phyloP scores from a whole-genome alignment of 2,113 vertebrate genomes.

The Polypterus bichir region DNA sequence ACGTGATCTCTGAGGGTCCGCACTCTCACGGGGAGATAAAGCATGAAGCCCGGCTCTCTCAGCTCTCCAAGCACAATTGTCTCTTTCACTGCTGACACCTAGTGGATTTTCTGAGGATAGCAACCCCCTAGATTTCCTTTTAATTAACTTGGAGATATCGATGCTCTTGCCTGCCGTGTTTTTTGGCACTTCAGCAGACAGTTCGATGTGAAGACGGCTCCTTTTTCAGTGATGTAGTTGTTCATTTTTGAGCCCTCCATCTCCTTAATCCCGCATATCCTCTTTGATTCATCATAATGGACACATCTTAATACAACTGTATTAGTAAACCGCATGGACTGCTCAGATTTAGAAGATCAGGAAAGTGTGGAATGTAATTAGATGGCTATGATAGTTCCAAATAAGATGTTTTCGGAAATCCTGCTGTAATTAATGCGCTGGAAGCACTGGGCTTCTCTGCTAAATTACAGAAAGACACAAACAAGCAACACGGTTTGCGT shows the following conservation, averaged over 20 bases:
- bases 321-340: background rate
- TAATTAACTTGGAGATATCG: background rate
- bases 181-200: no score
- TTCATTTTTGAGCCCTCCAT: no score
- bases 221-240: no score
- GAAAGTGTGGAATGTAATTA: background rate
- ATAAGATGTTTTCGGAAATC: background rate
- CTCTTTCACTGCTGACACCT: slow-evolving; percentile 14
- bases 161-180: no score
- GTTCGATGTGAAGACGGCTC: no score
- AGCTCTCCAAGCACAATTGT: background rate
- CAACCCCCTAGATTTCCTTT: background rate
- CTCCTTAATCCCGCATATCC: no score
- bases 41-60: no score
- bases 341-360: background rate
- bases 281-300: no score
- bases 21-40: no score
- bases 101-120: slow-evolving; percentile 6
- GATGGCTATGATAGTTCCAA: background rate
- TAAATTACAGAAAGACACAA: background rate
- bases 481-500: background rate
- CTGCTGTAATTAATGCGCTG: background rate
- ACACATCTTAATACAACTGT: no score
- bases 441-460: background rate
- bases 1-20: no score